Base-by-base conservation (phyloP, 2,113 vertebrate genomes). In the Podilymbus podiceps region DNA sequence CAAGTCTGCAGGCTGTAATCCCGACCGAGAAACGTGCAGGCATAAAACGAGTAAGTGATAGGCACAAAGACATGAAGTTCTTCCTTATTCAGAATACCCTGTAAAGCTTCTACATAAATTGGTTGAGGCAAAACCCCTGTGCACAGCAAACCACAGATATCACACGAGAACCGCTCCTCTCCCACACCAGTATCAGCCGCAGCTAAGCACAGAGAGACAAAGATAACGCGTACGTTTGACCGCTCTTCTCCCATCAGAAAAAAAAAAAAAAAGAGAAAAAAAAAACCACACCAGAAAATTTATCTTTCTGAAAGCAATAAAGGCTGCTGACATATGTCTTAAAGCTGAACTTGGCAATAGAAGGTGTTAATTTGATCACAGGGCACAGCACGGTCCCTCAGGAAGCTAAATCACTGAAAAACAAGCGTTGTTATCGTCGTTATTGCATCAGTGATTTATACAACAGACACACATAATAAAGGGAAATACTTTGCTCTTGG, bases 301-400 rank as follows among this genome's bases (percentile, higher is more conserved):
- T 49, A 38, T 15, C 60, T 18, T 81, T n/a, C 50, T 44, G 55
- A 68, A 86, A 0, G 1, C 22, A 27, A 44, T 63, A 63, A 42
- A 94, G 67, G 35, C 73, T 53, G 50, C 85, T 80, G 88, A 83
- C 33, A 2, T 25, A 5, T 0, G 2, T 25, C 73, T 80, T 52
- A 31, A 67, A 94, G 56, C 30, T 56, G 80, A 78, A 42, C 76
- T 93, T 95, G 92, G 88, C 85, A 94, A 75, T 13, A 77, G 40
- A 62, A 85, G 52, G 59, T 44, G 88, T 91, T 88, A 77, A 91
- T 95, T 67, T 63, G 82, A 82, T 92, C 88, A 68, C 69, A 50
- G 72, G 55, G 71, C 46, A 56, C 27, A 72, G 75, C 67, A 15
- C 31, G 12, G 47, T 56, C 83, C 64, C 88, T 80, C 72, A 62